Conservation (phyloP, 2,888 invertebrate genomes). For the Venusia cambrica region DNA sequence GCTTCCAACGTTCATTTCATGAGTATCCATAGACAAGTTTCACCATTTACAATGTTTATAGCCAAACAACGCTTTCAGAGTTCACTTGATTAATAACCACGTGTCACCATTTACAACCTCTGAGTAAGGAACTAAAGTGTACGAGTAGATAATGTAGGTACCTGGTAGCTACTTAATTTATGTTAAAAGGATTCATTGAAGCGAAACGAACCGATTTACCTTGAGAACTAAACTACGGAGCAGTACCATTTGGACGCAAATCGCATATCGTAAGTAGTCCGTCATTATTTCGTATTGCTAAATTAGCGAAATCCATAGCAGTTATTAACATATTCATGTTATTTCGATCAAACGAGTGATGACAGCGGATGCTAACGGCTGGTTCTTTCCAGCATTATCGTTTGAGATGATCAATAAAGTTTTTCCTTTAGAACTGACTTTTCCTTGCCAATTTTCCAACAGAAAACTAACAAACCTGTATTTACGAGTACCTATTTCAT, state of each 20-base stretch:
- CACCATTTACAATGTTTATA: too few relatives aligned
- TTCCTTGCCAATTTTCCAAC: conserved; percentile 1
- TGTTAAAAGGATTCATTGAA: conserved; percentile 24
- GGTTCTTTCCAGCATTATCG: conserved; percentile 3
- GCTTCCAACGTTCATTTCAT: too few relatives aligned
- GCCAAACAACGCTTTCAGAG: too few relatives aligned
- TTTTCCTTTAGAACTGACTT: too few relatives aligned
- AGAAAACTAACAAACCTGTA: not conserved
- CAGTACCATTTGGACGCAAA: conserved; percentile 16
- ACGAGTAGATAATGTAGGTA: too few relatives aligned
- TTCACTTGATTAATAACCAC: too few relatives aligned
- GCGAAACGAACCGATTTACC: conserved; percentile 41
- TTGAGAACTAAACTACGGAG: conserved; percentile 35
- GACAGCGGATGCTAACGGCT: conserved; percentile 7
- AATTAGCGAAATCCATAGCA: too few relatives aligned
- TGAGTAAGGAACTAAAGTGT: too few relatives aligned
- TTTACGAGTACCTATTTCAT: conserved; percentile 1
- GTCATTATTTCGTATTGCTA: conserved; percentile 15
- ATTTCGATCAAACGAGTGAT: conserved; percentile 7
- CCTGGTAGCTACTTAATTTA: too few relatives aligned
- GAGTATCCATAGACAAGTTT: too few relatives aligned
- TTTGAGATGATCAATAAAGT: too few relatives aligned
- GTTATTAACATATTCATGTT: conserved; percentile 10
- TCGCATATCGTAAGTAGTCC: not conserved
- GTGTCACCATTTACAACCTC: too few relatives aligned